phyloP scores from a whole-genome alignment of 2,888 invertebrate genomes.

The Oligia fasciuncula region DNA sequence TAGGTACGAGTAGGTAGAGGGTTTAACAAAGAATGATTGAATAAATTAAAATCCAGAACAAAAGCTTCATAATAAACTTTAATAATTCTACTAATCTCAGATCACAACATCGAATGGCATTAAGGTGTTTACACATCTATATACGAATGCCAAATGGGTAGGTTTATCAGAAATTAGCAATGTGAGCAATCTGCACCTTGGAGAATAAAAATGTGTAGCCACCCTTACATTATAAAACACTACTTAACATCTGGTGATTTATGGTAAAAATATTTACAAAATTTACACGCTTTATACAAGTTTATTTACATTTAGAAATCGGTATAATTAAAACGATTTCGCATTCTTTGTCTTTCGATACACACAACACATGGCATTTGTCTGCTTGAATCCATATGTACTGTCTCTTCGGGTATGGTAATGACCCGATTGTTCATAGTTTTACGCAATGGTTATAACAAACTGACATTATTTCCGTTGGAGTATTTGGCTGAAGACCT shows the following conservation, averaged over 20 bases:
- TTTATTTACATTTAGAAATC: constrained; percentile 59
- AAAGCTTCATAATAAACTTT: constrained; percentile 53
- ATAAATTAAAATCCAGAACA: constrained; percentile 20
- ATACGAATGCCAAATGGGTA: neutral
- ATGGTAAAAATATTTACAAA: constrained; percentile 47
- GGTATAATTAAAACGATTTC: constrained; percentile 56
- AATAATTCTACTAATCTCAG: constrained; percentile 70
- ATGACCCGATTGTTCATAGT: constrained; percentile 46
- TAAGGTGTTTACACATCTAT: constrained; percentile 26
- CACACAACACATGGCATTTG: constrained; percentile 73
- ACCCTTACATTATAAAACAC: constrained; percentile 46
- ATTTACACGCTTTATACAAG: constrained; percentile 16
- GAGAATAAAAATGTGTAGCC: constrained; percentile 8
- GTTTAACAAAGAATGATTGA: neutral
- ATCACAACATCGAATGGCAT: constrained; percentile 60
- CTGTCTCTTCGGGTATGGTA: constrained; percentile 66
- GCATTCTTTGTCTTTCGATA: constrained; percentile 69
- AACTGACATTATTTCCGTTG: constrained; percentile 82
- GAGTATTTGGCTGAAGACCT: constrained; percentile 84
- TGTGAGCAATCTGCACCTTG: too few species aligned
- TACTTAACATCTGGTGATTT: constrained; percentile 8
- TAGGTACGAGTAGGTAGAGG: neutral
- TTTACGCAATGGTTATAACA: constrained; percentile 80
- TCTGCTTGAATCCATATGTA: constrained; percentile 60
- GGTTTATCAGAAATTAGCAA: neutral